Conservation (phyloP, 2,797 vertebrate genomes). For the Acomys russatus region DNA sequence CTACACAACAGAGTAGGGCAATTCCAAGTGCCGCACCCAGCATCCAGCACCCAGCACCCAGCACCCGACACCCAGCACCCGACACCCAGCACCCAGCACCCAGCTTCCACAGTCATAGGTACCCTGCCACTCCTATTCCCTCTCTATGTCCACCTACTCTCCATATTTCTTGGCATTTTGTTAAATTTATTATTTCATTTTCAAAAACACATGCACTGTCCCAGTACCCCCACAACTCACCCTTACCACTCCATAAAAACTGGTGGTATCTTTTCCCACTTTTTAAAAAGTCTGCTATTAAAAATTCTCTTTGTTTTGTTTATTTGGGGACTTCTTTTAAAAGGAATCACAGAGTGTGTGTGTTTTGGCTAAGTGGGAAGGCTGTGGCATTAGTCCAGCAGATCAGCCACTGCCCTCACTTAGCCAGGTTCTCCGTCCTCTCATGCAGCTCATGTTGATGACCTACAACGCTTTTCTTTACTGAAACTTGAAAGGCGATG, state of each 20-base stretch:
- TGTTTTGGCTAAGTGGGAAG: neutral
- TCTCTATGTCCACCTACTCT: neutral
- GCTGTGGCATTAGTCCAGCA: neutral
- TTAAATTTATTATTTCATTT: slow-evolving; percentile 19
- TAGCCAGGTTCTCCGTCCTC: neutral
- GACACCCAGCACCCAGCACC: too few species aligned
- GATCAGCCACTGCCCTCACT: neutral
- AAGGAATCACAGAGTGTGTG: neutral
- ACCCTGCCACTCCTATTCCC: neutral
- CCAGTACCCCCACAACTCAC: neutral
- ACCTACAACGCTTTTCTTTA: neutral
- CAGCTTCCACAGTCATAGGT: neutral
- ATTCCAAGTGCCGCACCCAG: neutral
- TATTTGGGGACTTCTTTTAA: slow-evolving; percentile 36
- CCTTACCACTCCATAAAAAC: neutral
- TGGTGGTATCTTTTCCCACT: neutral
- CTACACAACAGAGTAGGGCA: neutral
- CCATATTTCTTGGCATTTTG: neutral
- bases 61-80: neutral
- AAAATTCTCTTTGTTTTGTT: neutral
- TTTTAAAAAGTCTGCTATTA: neutral
- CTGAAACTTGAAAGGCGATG: neutral
- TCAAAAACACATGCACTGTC: neutral
- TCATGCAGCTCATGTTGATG: neutral
- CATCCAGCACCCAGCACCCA: neutral